Percentiles rank a stretch among this genome's conserved stretches.
These are phyloP conservation scores for Orycteropus afer DNA, from an alignment of 2,113 vertebrate genomes.

Conservation along the genomic window DNA sequence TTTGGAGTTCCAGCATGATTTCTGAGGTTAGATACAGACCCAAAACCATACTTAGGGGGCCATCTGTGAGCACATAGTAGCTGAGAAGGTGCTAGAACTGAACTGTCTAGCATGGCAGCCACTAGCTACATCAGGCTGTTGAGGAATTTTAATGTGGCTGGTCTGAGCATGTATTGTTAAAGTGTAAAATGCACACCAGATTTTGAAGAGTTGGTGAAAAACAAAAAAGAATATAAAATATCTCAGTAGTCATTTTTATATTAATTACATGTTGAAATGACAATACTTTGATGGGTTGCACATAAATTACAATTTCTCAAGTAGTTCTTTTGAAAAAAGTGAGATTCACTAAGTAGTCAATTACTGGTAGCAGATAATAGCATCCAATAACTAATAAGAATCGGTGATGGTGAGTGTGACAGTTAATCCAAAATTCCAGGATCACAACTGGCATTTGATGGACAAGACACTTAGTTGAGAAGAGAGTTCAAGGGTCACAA, in stretches of 20 bases:
- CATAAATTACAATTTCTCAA: not conserved
- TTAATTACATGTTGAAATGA: not conserved
- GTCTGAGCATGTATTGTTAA: not conserved
- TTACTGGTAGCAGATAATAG: not conserved
- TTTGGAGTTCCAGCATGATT: not conserved
- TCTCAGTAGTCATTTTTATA: not conserved
- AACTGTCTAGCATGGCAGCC: not conserved
- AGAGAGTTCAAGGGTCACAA: not conserved
- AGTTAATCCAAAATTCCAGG: not conserved
- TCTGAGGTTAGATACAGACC: not conserved
- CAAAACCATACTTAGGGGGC: not conserved
- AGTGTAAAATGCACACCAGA: not conserved
- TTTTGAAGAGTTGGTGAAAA: not conserved
- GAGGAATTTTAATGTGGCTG: not conserved
- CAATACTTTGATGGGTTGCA: not conserved
- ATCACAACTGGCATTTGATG: not conserved
- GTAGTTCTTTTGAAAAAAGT: not conserved
- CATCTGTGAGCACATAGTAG: not conserved
- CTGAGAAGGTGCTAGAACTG: not conserved
- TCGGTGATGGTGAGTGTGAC: not conserved
- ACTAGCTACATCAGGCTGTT: not conserved
- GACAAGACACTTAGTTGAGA: not conserved
- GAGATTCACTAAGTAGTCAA: not conserved
- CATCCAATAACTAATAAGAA: not conserved
- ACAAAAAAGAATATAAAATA: not conserved